Percentiles rank a stretch among this genome's conserved stretches.
Evolutionary conservation across 2,797 vertebrate genomes (phyloP).

Genomic region (Schizopygopsis malacanthus): DNA sequence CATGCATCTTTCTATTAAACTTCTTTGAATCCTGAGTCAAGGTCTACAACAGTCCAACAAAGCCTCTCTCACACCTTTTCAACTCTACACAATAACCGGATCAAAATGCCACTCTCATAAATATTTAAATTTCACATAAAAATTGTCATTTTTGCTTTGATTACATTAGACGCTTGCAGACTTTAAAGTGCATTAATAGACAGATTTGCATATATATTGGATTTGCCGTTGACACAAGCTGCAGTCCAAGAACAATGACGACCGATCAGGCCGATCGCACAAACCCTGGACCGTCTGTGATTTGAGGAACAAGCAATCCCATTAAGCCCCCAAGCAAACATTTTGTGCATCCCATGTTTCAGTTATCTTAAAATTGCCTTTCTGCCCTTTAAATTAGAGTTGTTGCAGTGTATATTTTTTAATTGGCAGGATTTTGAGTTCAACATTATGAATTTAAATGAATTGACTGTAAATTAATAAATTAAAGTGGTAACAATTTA

Average conservation of each 20-base stretch:
- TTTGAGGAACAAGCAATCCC: neutral
- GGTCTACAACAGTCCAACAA: slow-evolving; percentile 23
- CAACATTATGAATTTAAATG: no score
- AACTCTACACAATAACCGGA: slow-evolving; percentile 63
- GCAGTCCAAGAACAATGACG: slow-evolving; percentile 74
- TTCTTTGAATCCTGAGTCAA: slow-evolving; percentile 48
- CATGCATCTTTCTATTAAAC: slow-evolving; percentile 47
- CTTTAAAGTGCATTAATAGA: slow-evolving; percentile 83
- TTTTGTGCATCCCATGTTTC: neutral
- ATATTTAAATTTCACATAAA: slow-evolving; percentile 79
- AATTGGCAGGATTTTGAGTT: neutral
- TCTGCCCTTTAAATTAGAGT: neutral
- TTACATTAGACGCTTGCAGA: slow-evolving; percentile 77
- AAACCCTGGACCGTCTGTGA: slow-evolving; percentile 66
- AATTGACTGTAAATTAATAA: no score
- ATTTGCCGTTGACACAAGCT: slow-evolving; percentile 74
- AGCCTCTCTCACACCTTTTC: slow-evolving; percentile 53
- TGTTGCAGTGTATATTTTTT: neutral
- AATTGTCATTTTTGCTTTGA: slow-evolving; percentile 73
- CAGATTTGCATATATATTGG: slow-evolving; percentile 87
- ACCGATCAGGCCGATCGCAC: slow-evolving; percentile 65
- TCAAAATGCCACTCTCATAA: slow-evolving; percentile 78
- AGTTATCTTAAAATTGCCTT: neutral
- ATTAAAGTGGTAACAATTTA: no score
- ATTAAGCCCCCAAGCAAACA: neutral